A percentile compares a stretch with the other conserved stretches of the same genome.
phyloP scores from a whole-genome alignment of 2,888 invertebrate genomes.

The Epicampocera succincta region DNA sequence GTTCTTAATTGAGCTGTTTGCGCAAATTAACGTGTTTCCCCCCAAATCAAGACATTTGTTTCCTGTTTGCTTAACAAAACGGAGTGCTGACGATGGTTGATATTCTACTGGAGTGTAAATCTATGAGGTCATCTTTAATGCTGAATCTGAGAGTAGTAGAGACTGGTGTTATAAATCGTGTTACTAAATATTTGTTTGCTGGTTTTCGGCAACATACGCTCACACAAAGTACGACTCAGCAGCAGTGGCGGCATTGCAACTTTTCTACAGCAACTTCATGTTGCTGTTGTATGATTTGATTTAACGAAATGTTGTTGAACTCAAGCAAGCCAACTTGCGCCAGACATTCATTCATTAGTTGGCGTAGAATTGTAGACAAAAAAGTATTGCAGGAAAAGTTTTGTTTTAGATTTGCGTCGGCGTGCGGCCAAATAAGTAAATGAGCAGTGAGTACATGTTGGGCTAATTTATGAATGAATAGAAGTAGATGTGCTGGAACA shows the following conservation, averaged over 20 bases:
- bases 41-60: no score
- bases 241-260: conserved; percentile 1
- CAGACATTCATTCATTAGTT: conserved; percentile 64
- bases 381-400: conserved; percentile 3
- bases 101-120: no score
- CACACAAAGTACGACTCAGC: background rate
- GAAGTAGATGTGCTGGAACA: conserved; percentile 1
- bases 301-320: conserved; percentile 65
- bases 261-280: conserved; percentile 17
- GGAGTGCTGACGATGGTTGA: no score
- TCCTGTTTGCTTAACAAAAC: no score
- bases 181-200: no score
- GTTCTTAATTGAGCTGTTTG: no score
- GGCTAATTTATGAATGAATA: conserved; percentile 46
- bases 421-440: conserved; percentile 24
- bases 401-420: conserved; percentile 53
- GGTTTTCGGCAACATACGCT: background rate
- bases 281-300: conserved; percentile 45
- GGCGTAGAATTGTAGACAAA: conserved; percentile 63
- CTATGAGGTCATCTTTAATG: no score
- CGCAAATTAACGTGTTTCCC: no score
- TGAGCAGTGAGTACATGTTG: background rate
- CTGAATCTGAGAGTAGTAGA: no score
- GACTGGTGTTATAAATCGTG: no score
- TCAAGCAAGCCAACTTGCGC: conserved; percentile 42